Base-by-base conservation (phyloP, 2,113 vertebrate genomes). In the Protomyctophum bolini region DNA sequence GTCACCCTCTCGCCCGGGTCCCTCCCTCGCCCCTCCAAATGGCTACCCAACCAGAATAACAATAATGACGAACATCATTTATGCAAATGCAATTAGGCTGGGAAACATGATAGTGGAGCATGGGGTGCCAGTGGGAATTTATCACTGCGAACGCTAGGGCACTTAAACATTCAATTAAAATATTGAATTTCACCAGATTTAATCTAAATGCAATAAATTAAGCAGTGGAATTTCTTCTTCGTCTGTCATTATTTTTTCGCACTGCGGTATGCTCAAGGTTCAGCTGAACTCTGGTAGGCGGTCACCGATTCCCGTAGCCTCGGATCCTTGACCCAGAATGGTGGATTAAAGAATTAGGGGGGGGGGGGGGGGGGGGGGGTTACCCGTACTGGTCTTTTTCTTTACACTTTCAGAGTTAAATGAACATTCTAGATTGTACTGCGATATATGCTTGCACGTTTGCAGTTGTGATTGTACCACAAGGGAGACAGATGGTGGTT, bases 51-150 rank as follows among this genome's bases (percentile, higher is more conserved):
- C 93, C 95, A 91, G 91, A 93, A 92, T 91, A 91, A 93, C 95
- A 93, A 96, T 97, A 96, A 89, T 94, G 94, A 92, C 91, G 93
- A 95, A 94, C 95, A 96, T 97, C 92, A 96, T 97, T 97, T 97
- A 98, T 98, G 96, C 96, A 97, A 98, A 97, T 98, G 96, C 94
- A 97, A 98, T 97, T 98, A 97, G 95, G 93, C 93, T 8, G 80
- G 93, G 95, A 95, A 96, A 96, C 95, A 94, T 90, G 94, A 97
- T 95, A 92, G 87, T 80, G 90, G 93, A 92, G 95, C 91, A 86
- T 93, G 91, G 90, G 91, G 94, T 88, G 95, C 94, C 94, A 94
- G 92, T 92, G 95, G 95, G 95, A 95, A 97, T 96, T 94, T 95
- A 98, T 97, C 95, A 95, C 95, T 95, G 93, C 76, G 10, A 95